Conservation (phyloP, 2,888 invertebrate species). For the Drosophila parthenogenetica region DNA sequence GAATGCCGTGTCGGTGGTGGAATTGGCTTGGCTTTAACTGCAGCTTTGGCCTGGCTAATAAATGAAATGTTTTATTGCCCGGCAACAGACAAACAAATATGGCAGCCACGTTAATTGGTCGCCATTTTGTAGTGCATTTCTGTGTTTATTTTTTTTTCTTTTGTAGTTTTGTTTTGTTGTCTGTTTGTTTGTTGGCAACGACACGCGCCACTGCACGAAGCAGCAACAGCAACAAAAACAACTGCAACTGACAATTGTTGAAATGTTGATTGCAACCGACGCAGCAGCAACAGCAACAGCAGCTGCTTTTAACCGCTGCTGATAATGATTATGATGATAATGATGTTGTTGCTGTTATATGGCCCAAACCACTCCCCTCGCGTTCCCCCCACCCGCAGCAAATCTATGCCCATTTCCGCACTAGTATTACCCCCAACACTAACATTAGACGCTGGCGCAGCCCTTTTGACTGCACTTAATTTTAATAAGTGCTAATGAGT, state of each 20-base stretch:
- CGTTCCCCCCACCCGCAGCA: constrained; percentile 38
- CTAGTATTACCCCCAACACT: background rate
- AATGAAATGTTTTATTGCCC: constrained; percentile 78
- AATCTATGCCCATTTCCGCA: constrained; percentile 71
- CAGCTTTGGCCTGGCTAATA: constrained; percentile 46
- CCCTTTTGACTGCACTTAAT: constrained; percentile 65
- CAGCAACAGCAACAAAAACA: constrained; percentile 29
- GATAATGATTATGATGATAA: constrained; percentile 9
- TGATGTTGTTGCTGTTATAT: constrained; percentile 27
- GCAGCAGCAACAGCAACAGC: constrained; percentile 25
- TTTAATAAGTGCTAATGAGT: constrained; percentile 84
- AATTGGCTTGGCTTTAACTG: constrained; percentile 14
- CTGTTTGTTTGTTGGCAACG: constrained; percentile 40
- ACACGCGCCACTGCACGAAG: constrained; percentile 70
- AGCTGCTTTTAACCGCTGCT: constrained; percentile 19
- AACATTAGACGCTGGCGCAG: constrained; percentile 8
- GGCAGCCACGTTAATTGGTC: constrained; percentile 74
- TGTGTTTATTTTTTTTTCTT: constrained; percentile 19
- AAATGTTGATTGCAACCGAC: constrained; percentile 69
- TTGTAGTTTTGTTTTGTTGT: constrained; percentile 31
- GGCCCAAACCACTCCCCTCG: background rate
- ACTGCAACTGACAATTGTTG: constrained; percentile 71
- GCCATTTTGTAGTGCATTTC: constrained; percentile 69
- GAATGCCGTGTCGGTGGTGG: background rate
- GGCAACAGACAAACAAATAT: constrained; percentile 70